phyloP scores from a whole-genome alignment of 2,888 invertebrate species.

The Halictus ligatus region DNA sequence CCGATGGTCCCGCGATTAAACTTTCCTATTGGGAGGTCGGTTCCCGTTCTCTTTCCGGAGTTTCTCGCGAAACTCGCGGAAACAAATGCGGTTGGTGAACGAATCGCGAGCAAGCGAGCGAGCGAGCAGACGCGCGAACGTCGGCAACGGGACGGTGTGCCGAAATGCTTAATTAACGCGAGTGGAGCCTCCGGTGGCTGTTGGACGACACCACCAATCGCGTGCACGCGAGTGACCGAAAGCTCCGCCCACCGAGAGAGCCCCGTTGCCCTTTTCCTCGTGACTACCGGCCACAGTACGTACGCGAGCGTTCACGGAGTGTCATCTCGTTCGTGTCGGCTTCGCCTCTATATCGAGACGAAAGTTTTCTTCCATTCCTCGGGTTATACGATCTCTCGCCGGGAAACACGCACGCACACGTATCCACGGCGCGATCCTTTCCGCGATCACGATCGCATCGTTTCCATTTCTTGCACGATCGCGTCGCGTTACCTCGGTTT shows the following conservation, averaged over 20 bases:
- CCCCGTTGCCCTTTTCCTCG: slow-evolving; percentile 80
- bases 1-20: not conserved
- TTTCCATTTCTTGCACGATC: not conserved
- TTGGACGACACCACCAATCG: slow-evolving; percentile 68
- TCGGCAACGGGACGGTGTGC: slow-evolving; percentile 67
- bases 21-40: not conserved
- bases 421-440: not conserved
- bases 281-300: slow-evolving; percentile 80
- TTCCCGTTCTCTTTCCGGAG: not conserved
- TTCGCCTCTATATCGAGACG: slow-evolving; percentile 15
- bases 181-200: slow-evolving; percentile 66
- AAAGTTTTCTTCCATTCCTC: not conserved
- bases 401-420: not conserved
- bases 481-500: not conserved
- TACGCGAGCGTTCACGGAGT: slow-evolving; percentile 79
- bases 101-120: slow-evolving; percentile 60
- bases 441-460: slow-evolving; percentile 2
- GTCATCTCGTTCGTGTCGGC: slow-evolving; percentile 69
- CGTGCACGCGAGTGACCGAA: slow-evolving; percentile 46
- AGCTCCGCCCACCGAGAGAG: slow-evolving; percentile 71
- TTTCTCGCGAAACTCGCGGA: slow-evolving; percentile 31
- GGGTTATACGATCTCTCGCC: not conserved
- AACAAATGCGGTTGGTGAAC: slow-evolving; percentile 52
- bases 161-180: slow-evolving; percentile 77
- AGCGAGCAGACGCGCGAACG: slow-evolving; percentile 57